Base-by-base conservation (phyloP, 2,888 invertebrate species). In the Caenorhabditis japonica region DNA sequence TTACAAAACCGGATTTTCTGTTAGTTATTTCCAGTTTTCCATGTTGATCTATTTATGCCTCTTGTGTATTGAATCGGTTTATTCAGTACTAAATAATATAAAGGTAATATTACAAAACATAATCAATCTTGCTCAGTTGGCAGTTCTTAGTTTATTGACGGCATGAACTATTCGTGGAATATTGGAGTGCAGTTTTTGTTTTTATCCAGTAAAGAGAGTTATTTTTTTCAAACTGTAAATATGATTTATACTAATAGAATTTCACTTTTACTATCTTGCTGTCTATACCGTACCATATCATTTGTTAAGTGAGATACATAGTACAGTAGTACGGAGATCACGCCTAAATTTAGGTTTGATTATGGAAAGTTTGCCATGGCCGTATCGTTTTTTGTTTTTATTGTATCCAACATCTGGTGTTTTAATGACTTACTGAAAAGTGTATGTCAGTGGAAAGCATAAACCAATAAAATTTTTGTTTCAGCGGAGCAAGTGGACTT, bases 21-120 rank as follows among this genome's bases (percentile, higher is more conserved):
- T 66, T 1, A 66, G 66, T 27, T 51, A 66, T 27, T 66, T 66
- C 15, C 66, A 66, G 23, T 58, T 56, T 15, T 56, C 66, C 8
- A 58, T 66, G 39, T 12, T 58, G 3, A 15, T 58, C 0, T 66
- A 66, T 15, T 30, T 66, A 4, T 13, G 33, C 10, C 13, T 66
- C 8, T 66, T 17, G 27, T 15, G 15, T 34, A 4, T 51, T 8
- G 51, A 51, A 51, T 34, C 19, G 8, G 21, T 36, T 34, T 51
- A 51, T 19, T 3, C 3, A 10, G 51, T 51, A 17, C 1, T 51
- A 12, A 51, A 51, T 17, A 36, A 51, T 34, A 19, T 51, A 8
- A 30, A 33, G 10, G 49, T 49, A n/a, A 17, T 10, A 10, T n/a
- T 17, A 17, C 41, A n/a, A n/a, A n/a, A n/a, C n/a, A n/a, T n/a